Evolutionary conservation across 2,797 vertebrate species (phyloP).

Genomic region (Melanotaenia parkinsoni): DNA sequence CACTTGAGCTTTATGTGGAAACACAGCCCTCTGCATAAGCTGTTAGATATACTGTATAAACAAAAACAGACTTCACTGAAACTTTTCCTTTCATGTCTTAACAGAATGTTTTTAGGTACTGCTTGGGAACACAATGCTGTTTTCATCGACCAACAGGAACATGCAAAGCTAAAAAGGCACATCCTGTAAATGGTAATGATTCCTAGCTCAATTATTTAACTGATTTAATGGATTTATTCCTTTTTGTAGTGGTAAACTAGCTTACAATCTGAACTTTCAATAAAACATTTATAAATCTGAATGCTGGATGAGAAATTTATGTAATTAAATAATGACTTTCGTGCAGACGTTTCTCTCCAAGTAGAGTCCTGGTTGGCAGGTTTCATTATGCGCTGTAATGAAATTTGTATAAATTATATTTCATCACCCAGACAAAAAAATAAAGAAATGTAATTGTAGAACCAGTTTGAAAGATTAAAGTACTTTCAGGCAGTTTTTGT

Average conservation of each 20-base stretch:
- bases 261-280: not conserved
- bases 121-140: slow-evolving; percentile 2
- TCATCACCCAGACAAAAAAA: not conserved
- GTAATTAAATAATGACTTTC: slow-evolving; percentile 5
- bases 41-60: slow-evolving; percentile 43
- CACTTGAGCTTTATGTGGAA: slow-evolving; percentile 59
- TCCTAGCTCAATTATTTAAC: slow-evolving; percentile 2
- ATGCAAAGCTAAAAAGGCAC: slow-evolving; percentile 10
- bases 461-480: not conserved
- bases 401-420: not conserved
- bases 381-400: not conserved
- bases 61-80: slow-evolving; percentile 22
- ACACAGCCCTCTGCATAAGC: slow-evolving; percentile 44
- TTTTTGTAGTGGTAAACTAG: not conserved
- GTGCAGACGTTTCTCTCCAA: not conserved
- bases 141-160: slow-evolving; percentile 19
- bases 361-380: not conserved
- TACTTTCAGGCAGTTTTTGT: not conserved
- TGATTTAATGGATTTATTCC: not conserved
- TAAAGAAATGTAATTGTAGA: not conserved
- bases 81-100: slow-evolving; percentile 44
- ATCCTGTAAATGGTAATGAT: not conserved
- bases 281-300: slow-evolving; percentile 12
- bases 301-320: slow-evolving; percentile 1
- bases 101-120: slow-evolving; percentile 5